Base-by-base conservation (phyloP, 35 echinoderm and acorn worm species). In the Strongylocentrotus purpuratus region DNA sequence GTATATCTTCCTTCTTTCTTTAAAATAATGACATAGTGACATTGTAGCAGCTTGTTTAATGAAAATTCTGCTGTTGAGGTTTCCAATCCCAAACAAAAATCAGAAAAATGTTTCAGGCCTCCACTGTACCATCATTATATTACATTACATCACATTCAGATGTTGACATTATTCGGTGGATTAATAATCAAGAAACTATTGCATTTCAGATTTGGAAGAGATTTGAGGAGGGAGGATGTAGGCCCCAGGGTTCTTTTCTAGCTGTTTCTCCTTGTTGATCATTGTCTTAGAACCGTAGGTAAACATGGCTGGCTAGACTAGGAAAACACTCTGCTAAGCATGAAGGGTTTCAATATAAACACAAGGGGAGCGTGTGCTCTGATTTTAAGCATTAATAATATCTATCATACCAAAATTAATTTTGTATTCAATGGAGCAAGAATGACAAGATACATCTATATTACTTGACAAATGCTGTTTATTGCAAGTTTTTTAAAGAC, bases 291-390 rank as follows among this genome's bases (percentile, higher is more conserved):
- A 28, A 18, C 65, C 65, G 8, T 78, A 78, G 65, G 28, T 78
- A 78, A 78, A 78, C 65, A 78, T 78, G 8, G 65, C 65, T 78
- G 65, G 65, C 65, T n/a, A 78, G 65, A 78, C 65, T 28, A 78
- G 20, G 65, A 78, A 78, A 78, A 78, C 65, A 78, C 65, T 78
- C 65, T n/a, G 20, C 65, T 28, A 8, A 78, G 65, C 22, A n/a
- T 78, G 65, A 78, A 78, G 65, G 65, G 65, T 78, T 78, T 78
- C 28, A 28, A 78, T 78, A n/a, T 78, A 78, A 78, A 78, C 65
- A 78, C 22, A 4, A n/a, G 28, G 28, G 65, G 65, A 78, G 28
- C 28, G 20, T 22, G 25, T 78, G 65, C 65, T 78, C 65, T n/a
- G 65, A 4, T 78, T 78, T 78, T n/a, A 78, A 78, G 65, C 22